These are phyloP conservation scores for Mesorhabditis spiculigera DNA, from an alignment of 2,888 invertebrate genomes.

Conservation along the genomic window DNA sequence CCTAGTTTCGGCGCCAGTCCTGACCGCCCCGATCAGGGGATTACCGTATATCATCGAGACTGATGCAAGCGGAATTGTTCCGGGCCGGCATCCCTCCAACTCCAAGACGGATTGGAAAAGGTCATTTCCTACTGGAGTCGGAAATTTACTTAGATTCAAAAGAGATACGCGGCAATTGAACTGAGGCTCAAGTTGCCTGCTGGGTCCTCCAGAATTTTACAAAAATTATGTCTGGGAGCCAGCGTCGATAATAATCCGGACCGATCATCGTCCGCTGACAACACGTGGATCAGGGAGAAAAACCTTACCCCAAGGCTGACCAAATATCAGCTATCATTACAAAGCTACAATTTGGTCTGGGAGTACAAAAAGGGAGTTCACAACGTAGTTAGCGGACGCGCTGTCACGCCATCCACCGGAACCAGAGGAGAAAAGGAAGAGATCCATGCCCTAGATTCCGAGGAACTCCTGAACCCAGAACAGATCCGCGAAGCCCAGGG, in stretches of 20 bases:
- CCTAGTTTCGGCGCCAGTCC: conserved; percentile 13
- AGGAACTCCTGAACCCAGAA: no score
- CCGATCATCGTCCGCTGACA: conserved; percentile 19
- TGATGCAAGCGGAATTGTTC: conserved; percentile 19
- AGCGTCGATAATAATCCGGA: conserved; percentile 12
- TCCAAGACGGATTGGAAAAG: conserved; percentile 3
- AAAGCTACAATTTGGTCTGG: conserved; percentile 13
- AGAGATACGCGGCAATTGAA: conserved; percentile 17
- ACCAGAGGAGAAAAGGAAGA: no score
- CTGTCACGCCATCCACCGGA: conserved; percentile 11
- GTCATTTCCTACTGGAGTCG: conserved; percentile 18
- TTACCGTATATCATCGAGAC: conserved; percentile 19
- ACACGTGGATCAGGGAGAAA: conserved; percentile 10
- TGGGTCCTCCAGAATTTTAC: conserved; percentile 16
- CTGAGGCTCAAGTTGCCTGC: conserved; percentile 17
- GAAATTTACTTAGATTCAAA: conserved; percentile 11
- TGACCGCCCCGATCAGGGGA: conserved; percentile 14
- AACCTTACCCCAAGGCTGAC: conserved; percentile 14
- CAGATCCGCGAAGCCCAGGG: no score
- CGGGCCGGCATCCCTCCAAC: conserved; percentile 18
- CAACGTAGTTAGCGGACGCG: conserved; percentile 14
- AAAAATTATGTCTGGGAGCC: conserved; percentile 17
- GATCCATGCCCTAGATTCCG: no score
- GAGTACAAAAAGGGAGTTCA: conserved; percentile 15
- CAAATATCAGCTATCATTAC: conserved; percentile 12